These are phyloP conservation scores for Acipenser oxyrinchus DNA, from an alignment of 2,797 vertebrate species.

Conservation along the genomic window DNA sequence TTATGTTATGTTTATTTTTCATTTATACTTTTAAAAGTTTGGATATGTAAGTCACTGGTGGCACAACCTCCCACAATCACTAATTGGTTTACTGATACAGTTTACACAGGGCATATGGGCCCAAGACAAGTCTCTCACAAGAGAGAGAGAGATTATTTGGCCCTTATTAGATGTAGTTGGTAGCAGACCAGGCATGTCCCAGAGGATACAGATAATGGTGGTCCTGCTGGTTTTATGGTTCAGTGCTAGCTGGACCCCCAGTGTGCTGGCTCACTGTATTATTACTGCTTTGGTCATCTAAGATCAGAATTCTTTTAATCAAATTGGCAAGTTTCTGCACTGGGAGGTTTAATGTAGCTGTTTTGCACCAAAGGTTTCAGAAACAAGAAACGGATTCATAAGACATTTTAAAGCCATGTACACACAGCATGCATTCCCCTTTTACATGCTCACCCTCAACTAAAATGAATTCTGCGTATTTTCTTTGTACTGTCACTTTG, in stretches of 20 bases:
- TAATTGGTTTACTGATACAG: constrained; percentile 12
- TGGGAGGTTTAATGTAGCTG: no score
- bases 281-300: not conserved
- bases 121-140: not conserved
- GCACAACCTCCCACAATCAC: constrained; percentile 22
- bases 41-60: constrained; percentile 24
- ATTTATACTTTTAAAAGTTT: constrained; percentile 26
- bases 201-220: constrained; percentile 12
- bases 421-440: not conserved
- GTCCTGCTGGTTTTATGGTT: constrained; percentile 8
- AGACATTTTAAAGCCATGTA: not conserved
- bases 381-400: no score
- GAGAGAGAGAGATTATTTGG: constrained; percentile 2
- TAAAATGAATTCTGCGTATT: not conserved
- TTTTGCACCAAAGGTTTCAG: no score
- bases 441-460: not conserved
- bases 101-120: not conserved
- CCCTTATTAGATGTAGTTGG: constrained; percentile 17
- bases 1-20: constrained; percentile 20
- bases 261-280: not conserved
- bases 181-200: constrained; percentile 10
- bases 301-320: no score
- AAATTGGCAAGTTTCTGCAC: no score
- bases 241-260: not conserved
- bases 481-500: not conserved